These are phyloP conservation scores for Brachyptera risi DNA, from an alignment of 2,888 invertebrate genomes.

Conservation along the genomic window DNA sequence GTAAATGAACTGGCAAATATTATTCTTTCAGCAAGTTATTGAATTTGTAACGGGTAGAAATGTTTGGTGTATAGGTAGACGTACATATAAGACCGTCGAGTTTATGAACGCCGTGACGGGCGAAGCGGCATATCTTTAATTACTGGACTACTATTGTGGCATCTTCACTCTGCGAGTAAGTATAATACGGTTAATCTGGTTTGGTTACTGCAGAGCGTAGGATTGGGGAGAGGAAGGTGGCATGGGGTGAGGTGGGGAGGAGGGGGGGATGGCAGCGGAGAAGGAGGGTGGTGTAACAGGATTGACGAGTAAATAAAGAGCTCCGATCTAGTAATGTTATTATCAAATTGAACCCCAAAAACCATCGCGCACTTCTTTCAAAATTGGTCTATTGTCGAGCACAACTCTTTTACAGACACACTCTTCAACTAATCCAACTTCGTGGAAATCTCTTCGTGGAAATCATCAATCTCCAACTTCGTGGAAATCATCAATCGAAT, in stretches of 20 bases:
- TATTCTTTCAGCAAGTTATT: slow-evolving; percentile 25
- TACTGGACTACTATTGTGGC: slow-evolving; percentile 33
- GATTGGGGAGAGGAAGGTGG: background rate
- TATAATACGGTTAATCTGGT: slow-evolving; percentile 25
- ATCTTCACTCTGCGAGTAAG: slow-evolving; percentile 32
- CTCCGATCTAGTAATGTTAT: slow-evolving; percentile 28
- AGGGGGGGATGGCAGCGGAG: background rate
- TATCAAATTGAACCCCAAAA: slow-evolving; percentile 26
- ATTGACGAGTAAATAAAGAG: slow-evolving; percentile 30
- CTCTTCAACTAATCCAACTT: background rate
- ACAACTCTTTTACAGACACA: background rate
- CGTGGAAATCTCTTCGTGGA: too few relatives aligned
- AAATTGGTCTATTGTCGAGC: background rate
- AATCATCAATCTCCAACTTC: too few relatives aligned
- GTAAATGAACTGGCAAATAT: slow-evolving; percentile 29
- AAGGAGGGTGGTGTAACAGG: slow-evolving; percentile 1
- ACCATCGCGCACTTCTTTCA: slow-evolving; percentile 18
- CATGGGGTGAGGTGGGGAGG: too few relatives aligned
- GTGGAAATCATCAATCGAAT: too few relatives aligned
- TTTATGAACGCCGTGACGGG: background rate
- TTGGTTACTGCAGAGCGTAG: slow-evolving; percentile 8
- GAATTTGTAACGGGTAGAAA: slow-evolving; percentile 26
- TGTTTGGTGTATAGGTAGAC: slow-evolving; percentile 28
- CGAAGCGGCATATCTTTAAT: slow-evolving; percentile 31
- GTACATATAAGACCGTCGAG: background rate